These are phyloP conservation scores for Nyctibius grandis DNA, from an alignment of 2,797 vertebrate species.

Conservation along the genomic window DNA sequence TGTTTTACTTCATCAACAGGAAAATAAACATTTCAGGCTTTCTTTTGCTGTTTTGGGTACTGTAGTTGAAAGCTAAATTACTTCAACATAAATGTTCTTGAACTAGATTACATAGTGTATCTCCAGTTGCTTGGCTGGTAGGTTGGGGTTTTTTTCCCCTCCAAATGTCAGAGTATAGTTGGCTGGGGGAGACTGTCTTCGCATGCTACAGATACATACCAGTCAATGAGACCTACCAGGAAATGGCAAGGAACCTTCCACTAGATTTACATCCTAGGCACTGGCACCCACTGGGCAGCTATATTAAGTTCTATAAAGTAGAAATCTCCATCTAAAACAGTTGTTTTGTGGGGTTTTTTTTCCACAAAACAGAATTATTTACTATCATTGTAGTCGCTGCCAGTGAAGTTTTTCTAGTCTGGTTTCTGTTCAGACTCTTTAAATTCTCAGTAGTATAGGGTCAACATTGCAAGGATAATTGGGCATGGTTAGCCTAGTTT, in stretches of 20 bases:
- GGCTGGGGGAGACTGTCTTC: not conserved
- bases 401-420: not conserved
- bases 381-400: not conserved
- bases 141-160: not conserved
- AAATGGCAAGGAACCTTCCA: not conserved
- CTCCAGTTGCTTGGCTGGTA: not conserved
- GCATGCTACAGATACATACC: not conserved
- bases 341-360: not conserved
- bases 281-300: not conserved
- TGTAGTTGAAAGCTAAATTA: not conserved
- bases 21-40: not conserved
- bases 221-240: not conserved
- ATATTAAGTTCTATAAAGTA: not conserved
- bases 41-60: not conserved
- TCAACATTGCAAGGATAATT: not conserved
- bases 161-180: not conserved
- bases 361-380: not conserved
- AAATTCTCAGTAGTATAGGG: not conserved
- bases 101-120: not conserved
- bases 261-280: not conserved
- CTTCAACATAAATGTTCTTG: not conserved
- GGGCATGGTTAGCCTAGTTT: not conserved
- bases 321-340: not conserved
- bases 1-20: not conserved
- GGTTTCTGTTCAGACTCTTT: not conserved